phyloP scores from a whole-genome alignment of 1,140 invertebrate genomes.

The Galendromus occidentalis region DNA sequence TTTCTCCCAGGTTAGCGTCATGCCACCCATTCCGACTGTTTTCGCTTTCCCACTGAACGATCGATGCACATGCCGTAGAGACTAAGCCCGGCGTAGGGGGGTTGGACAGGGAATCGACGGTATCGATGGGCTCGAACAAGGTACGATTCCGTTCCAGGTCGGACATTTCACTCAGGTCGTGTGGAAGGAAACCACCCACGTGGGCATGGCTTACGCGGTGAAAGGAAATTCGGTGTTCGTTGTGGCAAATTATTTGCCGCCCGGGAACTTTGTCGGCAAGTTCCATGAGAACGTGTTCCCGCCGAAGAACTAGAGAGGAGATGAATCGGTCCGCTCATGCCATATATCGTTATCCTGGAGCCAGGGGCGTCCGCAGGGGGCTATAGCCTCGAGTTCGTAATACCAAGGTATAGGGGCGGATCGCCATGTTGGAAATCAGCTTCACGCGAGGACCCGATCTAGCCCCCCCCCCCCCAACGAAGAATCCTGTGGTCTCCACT shows the following conservation, averaged over 20 bases:
- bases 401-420: too few species aligned
- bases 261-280: constrained; percentile 51
- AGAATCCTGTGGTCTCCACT: too few species aligned
- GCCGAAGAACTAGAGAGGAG: constrained; percentile 28
- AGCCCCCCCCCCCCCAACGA: too few species aligned
- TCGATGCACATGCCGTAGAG: not conserved
- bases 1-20: not conserved
- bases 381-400: too few species aligned
- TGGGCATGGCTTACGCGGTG: constrained; percentile 60
- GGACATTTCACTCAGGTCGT: constrained; percentile 79
- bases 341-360: too few species aligned
- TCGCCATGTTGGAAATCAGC: too few species aligned
- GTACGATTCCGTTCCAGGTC: not conserved
- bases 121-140: not conserved
- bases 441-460: too few species aligned
- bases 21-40: not conserved
- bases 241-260: constrained; percentile 56
- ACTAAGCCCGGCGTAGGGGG: too few species aligned
- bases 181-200: constrained; percentile 51
- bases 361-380: too few species aligned
- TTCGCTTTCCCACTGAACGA: too few species aligned
- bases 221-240: constrained; percentile 40
- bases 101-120: too few species aligned
- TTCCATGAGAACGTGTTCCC: constrained; percentile 55
- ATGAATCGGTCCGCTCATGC: too few species aligned